These are phyloP conservation scores for Otolemur crassicaudatus DNA, from an alignment of 2,797 vertebrate species.

Conservation along the genomic window DNA sequence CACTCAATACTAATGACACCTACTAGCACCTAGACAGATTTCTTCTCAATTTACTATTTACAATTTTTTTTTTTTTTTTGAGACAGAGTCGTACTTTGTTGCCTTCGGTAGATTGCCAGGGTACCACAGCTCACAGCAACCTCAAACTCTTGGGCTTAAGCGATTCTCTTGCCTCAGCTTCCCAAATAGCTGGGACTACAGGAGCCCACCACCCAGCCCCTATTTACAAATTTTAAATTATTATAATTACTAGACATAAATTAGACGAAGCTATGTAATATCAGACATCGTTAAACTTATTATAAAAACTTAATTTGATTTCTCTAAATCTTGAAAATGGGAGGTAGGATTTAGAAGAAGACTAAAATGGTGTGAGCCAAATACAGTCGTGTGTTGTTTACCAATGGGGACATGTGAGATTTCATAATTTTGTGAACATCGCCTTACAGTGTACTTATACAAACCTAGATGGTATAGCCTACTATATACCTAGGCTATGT, in stretches of 20 bases:
- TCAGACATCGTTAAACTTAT: background rate
- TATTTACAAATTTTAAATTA: background rate
- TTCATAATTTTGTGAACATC: background rate
- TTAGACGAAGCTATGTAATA: background rate
- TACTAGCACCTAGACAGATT: background rate
- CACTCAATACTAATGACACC: background rate
- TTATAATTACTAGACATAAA: background rate
- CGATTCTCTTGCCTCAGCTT: no score
- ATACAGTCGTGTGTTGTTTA: background rate
- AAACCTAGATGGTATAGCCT: background rate
- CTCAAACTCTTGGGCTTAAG: no score
- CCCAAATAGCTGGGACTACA: no score
- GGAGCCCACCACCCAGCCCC: background rate
- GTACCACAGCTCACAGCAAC: no score
- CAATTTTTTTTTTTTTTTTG: background rate
- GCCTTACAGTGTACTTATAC: background rate
- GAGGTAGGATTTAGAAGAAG: background rate
- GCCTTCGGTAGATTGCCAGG: no score
- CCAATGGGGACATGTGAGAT: background rate
- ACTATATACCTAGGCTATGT: background rate
- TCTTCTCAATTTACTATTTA: background rate
- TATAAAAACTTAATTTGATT: conserved; percentile 26
- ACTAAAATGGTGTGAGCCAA: conserved; percentile 22
- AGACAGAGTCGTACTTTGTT: no score
- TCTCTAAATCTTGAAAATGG: conserved; percentile 37